phyloP scores from a whole-genome alignment of 2,797 vertebrate species.

The Premnoplex brunnescens region DNA sequence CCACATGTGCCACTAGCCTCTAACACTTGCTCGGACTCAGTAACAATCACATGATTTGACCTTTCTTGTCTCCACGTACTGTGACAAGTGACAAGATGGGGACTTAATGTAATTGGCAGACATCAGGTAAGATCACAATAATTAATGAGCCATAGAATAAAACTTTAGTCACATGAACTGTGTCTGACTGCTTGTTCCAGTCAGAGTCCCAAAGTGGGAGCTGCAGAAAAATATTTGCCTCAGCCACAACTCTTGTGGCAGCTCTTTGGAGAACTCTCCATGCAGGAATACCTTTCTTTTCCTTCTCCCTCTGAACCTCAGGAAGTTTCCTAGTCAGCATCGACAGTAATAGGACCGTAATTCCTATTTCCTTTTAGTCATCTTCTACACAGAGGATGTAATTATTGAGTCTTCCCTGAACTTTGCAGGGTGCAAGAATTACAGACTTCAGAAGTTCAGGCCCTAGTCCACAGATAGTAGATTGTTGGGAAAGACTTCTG shows the following conservation, averaged over 20 bases:
- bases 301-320: accelerated
- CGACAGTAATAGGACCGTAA: background rate
- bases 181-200: background rate
- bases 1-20: background rate
- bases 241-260: accelerated
- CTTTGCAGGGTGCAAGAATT: background rate
- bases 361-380: background rate
- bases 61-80: background rate
- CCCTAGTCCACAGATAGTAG: background rate
- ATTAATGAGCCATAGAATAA: background rate
- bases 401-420: background rate
- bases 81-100: background rate
- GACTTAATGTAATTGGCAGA: background rate
- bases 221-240: background rate
- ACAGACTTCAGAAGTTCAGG: background rate
- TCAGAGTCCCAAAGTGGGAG: background rate
- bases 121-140: background rate
- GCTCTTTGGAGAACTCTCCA: background rate
- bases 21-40: background rate
- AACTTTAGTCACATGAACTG: background rate
- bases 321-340: background rate
- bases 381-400: background rate
- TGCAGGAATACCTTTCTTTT: background rate
- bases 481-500: background rate
- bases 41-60: background rate